Evolutionary conservation across 2,113 vertebrate genomes (phyloP).

Genomic region (Microcebus griseorufus): DNA sequence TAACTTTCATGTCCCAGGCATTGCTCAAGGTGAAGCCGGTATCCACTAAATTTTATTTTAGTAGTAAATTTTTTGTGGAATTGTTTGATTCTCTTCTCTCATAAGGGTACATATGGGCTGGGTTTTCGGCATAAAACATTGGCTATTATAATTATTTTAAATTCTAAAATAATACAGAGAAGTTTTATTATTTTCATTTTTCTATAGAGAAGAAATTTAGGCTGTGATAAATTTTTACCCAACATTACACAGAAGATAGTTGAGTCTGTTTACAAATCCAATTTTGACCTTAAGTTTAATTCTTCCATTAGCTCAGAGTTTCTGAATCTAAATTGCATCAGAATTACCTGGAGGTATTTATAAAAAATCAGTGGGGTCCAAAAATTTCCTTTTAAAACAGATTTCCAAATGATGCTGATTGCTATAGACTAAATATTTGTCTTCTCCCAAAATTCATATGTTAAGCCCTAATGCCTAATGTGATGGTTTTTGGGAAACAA

Average conservation of each 20-base stretch:
- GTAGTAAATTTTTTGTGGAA: not conserved
- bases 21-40: slow-evolving; percentile 53
- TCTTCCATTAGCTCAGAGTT: not conserved
- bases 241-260: not conserved
- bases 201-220: not conserved
- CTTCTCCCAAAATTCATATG: not conserved
- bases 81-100: not conserved
- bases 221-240: not conserved
- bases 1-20: slow-evolving; percentile 77
- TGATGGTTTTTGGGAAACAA: not conserved
- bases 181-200: slow-evolving; percentile 8
- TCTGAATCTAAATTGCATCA: not conserved
- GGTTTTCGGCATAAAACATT: slow-evolving; percentile 40
- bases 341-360: not conserved
- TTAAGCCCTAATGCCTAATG: not conserved
- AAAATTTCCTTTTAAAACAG: not conserved
- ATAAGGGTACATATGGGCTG: not conserved
- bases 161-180: not conserved
- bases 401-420: not conserved
- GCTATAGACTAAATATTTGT: not conserved
- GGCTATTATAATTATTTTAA: not conserved
- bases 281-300: not conserved
- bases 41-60: slow-evolving; percentile 70
- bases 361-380: not conserved
- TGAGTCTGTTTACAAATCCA: not conserved